phyloP scores from a whole-genome alignment of 1,140 invertebrate genomes.

The Caenorhabditis inopinata region DNA sequence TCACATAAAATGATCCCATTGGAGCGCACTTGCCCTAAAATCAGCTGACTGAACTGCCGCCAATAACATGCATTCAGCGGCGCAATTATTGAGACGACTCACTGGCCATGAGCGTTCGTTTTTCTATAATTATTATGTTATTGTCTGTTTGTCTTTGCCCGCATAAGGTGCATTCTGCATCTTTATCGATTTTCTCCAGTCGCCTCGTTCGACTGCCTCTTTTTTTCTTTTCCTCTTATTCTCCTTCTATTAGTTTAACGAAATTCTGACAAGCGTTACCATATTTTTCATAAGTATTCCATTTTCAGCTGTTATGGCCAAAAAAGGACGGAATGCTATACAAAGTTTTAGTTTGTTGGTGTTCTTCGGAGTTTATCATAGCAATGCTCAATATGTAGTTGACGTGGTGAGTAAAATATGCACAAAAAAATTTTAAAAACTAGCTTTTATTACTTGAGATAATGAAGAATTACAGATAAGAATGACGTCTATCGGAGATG shows the following conservation, averaged over 20 bases:
- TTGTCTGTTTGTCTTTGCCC: no score
- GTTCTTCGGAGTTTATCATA: background rate
- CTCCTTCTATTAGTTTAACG: background rate
- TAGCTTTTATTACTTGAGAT: no score
- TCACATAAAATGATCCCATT: background rate
- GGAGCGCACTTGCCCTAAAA: background rate
- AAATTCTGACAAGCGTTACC: background rate
- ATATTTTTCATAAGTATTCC: no score
- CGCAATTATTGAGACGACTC: no score
- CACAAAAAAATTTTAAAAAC: no score
- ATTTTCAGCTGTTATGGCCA: background rate
- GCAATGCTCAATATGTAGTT: background rate
- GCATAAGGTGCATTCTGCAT: no score
- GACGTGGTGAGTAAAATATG: background rate
- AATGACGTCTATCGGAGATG: conserved; percentile 12
- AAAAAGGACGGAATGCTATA: conserved; percentile 1
- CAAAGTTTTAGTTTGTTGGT: conserved; percentile 16
- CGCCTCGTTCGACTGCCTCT: background rate
- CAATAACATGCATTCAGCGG: background rate
- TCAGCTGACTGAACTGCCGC: background rate
- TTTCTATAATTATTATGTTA: no score
- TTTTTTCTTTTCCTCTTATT: background rate
- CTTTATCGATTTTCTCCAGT: no score
- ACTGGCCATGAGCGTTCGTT: no score
- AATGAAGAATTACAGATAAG: no score